A percentile compares a stretch with the other conserved stretches of the same genome.
Evolutionary conservation across 2,888 invertebrate genomes (phyloP).

Genomic region (Furcula furcula): DNA sequence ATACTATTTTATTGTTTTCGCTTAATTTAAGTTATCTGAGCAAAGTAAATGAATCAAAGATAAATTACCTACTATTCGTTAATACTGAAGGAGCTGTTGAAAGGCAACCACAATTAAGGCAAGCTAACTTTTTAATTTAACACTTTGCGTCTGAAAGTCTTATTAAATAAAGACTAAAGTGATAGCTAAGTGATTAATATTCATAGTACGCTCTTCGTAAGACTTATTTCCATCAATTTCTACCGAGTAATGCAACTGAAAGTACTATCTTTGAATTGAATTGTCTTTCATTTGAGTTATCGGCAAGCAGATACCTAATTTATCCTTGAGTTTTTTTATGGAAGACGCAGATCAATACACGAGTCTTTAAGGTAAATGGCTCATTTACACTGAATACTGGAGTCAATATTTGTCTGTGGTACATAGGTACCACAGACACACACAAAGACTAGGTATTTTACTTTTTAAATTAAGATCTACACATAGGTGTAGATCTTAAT

Average conservation of each 20-base stretch:
- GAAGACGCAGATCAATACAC: too few species aligned
- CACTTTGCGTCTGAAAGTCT: slow-evolving; percentile 16
- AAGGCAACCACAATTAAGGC: slow-evolving; percentile 17
- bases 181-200: slow-evolving; percentile 28
- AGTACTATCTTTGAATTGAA: slow-evolving; percentile 16
- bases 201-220: slow-evolving; percentile 16
- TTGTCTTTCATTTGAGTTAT: slow-evolving; percentile 11
- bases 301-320: slow-evolving; percentile 6
- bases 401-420: too few species aligned
- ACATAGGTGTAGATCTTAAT: too few species aligned
- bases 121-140: slow-evolving; percentile 20
- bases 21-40: not conserved
- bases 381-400: too few species aligned
- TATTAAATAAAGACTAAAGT: slow-evolving; percentile 23
- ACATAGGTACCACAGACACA: too few species aligned
- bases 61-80: slow-evolving; percentile 2
- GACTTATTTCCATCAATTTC: slow-evolving; percentile 17
- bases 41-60: too few species aligned
- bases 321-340: too few species aligned
- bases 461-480: too few species aligned
- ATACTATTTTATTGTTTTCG: too few species aligned
- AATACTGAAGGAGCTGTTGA: slow-evolving; percentile 12
- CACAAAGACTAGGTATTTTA: too few species aligned
- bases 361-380: too few species aligned
- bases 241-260: slow-evolving; percentile 13